A percentile compares a stretch with the other conserved stretches of the same genome.
Evolutionary conservation across 2,888 invertebrate genomes (phyloP).

Genomic region (Eupithecia subfuscata): DNA sequence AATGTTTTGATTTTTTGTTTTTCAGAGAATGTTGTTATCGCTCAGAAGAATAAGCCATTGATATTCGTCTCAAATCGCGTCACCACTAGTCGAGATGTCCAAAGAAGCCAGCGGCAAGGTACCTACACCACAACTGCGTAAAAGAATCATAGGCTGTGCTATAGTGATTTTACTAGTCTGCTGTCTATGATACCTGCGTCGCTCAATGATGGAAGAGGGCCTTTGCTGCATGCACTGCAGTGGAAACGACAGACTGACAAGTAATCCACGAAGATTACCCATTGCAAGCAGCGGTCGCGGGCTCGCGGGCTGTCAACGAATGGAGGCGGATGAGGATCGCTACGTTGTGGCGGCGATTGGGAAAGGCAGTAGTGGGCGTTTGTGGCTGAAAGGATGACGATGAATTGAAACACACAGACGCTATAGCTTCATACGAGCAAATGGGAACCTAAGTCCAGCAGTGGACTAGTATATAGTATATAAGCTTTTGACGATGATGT

Average conservation of each 20-base stretch:
- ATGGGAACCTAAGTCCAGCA: neutral
- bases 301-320: neutral
- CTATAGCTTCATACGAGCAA: neutral
- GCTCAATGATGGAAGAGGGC: neutral
- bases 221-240: neutral
- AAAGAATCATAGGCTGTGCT: neutral
- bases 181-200: too few relatives aligned
- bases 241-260: too few relatives aligned
- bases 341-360: neutral
- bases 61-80: neutral
- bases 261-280: too few relatives aligned
- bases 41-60: neutral
- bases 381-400: neutral
- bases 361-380: neutral
- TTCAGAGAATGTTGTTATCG: neutral
- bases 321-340: neutral
- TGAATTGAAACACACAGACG: neutral
- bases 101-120: slow-evolving; percentile 31
- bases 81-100: slow-evolving; percentile 25
- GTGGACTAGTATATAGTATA: neutral
- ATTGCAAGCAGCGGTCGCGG: too few relatives aligned
- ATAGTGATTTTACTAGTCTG: too few relatives aligned
- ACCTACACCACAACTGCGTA: neutral
- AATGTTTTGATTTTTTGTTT: neutral
- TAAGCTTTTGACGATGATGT: neutral